phyloP scores from a whole-genome alignment of 1,140 invertebrate genomes.

The Drosophila pallidifrons region DNA sequence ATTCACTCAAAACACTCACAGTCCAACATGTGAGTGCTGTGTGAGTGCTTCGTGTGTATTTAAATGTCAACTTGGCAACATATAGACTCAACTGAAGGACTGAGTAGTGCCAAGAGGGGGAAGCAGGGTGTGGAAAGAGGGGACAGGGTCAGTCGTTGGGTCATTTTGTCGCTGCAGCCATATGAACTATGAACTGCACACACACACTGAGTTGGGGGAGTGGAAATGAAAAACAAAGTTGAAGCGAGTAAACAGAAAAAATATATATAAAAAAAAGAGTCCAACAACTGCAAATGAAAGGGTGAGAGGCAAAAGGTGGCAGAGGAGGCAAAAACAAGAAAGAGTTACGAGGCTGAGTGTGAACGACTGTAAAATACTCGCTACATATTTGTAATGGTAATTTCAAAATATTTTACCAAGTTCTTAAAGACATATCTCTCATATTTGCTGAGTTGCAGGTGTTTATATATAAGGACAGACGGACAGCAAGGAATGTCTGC shows the following conservation, averaged over 20 bases:
- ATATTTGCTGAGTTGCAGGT: too few species aligned
- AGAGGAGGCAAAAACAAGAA: constrained; percentile 16
- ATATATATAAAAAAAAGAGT: constrained; percentile 37
- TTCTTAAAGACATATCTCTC: too few species aligned
- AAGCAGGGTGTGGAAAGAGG: not conserved
- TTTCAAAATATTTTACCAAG: too few species aligned
- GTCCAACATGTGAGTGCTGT: not conserved
- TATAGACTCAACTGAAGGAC: constrained; percentile 45
- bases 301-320: not conserved
- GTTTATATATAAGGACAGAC: too few species aligned
- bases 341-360: not conserved
- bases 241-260: constrained; percentile 53
- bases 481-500: too few species aligned
- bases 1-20: constrained; percentile 2
- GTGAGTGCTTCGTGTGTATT: constrained; percentile 49
- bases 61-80: constrained; percentile 73
- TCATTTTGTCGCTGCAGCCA: constrained; percentile 30
- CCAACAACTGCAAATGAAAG: constrained; percentile 7
- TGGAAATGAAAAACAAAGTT: constrained; percentile 68
- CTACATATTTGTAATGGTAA: not conserved
- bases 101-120: not conserved
- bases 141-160: constrained; percentile 15
- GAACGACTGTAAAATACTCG: constrained; percentile 31
- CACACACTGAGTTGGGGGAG: constrained; percentile 5
- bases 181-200: constrained; percentile 29